Conservation (phyloP, 2,113 vertebrate genomes). For the Gallinago undulata region DNA sequence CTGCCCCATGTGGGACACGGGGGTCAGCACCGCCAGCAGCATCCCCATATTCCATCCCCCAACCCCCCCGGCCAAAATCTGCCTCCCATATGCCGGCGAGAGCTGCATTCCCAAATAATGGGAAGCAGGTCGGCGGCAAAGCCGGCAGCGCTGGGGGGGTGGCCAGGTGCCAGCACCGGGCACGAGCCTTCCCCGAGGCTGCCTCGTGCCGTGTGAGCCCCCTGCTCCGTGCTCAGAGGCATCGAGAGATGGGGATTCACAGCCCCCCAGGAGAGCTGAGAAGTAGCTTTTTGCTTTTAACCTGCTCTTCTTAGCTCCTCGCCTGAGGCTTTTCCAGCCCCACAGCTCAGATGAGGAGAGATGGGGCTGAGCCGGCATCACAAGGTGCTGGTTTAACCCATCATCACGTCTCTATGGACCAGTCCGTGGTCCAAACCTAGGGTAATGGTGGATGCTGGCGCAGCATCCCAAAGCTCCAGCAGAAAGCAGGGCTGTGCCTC, state of each 20-base stretch:
- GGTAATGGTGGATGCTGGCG: accelerated
- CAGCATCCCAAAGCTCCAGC: not conserved
- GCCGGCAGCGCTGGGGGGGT: not conserved
- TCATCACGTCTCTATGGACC: accelerated
- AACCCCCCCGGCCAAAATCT: not conserved
- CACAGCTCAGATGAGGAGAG: not conserved
- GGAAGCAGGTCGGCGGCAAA: conserved; percentile 9
- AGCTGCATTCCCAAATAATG: conserved; percentile 51
- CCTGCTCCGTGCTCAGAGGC: not conserved
- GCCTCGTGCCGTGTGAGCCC: not conserved
- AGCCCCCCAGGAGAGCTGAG: not conserved
- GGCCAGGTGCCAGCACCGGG: not conserved
- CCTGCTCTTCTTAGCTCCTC: not conserved
- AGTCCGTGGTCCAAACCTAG: accelerated
- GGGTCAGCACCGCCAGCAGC: not conserved
- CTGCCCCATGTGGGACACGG: accelerated
- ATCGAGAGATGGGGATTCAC: not conserved
- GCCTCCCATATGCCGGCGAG: not conserved
- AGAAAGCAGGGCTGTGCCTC: not conserved
- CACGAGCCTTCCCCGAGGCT: not conserved
- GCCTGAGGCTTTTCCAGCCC: not conserved
- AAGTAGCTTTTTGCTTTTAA: accelerated
- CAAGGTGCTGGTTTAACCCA: not conserved
- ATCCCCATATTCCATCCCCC: not conserved
- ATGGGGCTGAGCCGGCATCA: accelerated